These are phyloP conservation scores for Marasmarcha lunaedactyla DNA, from an alignment of 2,888 invertebrate species.

Conservation along the genomic window DNA sequence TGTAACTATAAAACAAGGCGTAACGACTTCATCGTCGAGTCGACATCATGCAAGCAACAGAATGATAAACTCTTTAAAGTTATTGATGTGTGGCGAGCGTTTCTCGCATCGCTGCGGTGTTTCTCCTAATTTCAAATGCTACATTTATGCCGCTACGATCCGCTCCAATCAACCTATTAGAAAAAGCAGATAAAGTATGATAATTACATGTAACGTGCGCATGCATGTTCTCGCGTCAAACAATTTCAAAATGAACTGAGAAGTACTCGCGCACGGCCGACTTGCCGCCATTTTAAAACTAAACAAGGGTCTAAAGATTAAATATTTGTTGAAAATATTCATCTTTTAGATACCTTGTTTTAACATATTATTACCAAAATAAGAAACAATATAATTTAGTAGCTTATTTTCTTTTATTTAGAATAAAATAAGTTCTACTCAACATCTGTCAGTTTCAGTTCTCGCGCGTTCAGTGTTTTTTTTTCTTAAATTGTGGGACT, in stretches of 20 bases:
- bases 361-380: conserved; percentile 3
- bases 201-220: conserved; percentile 55
- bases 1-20: no score
- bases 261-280: neutral
- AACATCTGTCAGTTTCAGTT: conserved; percentile 2
- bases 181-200: conserved; percentile 65
- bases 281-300: no score
- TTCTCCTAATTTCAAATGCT: conserved; percentile 46
- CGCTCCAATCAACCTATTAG: conserved; percentile 59
- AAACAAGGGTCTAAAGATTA: conserved; percentile 36
- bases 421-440: conserved; percentile 51
- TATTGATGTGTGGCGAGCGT: conserved; percentile 41
- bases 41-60: neutral
- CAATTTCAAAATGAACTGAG: conserved; percentile 12
- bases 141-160: conserved; percentile 47
- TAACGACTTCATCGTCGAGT: no score
- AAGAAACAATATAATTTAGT: conserved; percentile 17
- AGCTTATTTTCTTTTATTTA: conserved; percentile 45
- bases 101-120: conserved; percentile 34
- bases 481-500: conserved; percentile 2
- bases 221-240: conserved; percentile 32
- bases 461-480: neutral
- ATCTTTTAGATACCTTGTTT: conserved; percentile 39
- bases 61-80: conserved; percentile 52
- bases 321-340: conserved; percentile 49